phyloP scores from a whole-genome alignment of 2,113 vertebrate genomes.

The Hippocampus comes region DNA sequence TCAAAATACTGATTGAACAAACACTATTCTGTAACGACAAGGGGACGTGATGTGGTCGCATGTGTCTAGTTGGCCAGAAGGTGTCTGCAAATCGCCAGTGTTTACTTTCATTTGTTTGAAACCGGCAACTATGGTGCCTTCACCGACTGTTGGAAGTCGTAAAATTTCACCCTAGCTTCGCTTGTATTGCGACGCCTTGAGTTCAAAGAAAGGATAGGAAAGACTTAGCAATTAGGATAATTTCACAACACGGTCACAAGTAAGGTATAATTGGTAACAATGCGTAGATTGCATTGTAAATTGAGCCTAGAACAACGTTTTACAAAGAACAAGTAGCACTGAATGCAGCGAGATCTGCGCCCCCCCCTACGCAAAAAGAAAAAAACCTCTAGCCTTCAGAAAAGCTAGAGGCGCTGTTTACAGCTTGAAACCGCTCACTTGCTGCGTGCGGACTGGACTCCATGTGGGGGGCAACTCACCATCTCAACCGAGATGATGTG shows the following conservation, averaged over 20 bases:
- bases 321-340: conserved; percentile 13
- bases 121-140: conserved; percentile 21
- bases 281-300: not conserved
- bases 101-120: not conserved
- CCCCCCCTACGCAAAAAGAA: conserved; percentile 26
- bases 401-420: conserved; percentile 9
- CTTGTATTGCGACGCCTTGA: not conserved
- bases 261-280: not conserved
- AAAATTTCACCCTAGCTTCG: not conserved
- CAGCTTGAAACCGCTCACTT: not conserved
- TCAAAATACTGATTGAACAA: too few relatives aligned
- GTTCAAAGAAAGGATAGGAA: not conserved
- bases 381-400: conserved; percentile 10
- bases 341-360: conserved; percentile 33
- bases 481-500: not conserved
- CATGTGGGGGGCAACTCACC: conserved; percentile 34
- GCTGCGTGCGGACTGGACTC: conserved; percentile 28
- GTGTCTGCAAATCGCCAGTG: conserved; percentile 24
- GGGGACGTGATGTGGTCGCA: not conserved
- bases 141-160: not conserved
- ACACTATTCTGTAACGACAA: too few relatives aligned
- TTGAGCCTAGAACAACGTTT: accelerated
- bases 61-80: conserved; percentile 36
- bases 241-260: not conserved
- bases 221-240: too few relatives aligned